Conservation (phyloP, 2,888 invertebrate species). For the Molanna angustata region DNA sequence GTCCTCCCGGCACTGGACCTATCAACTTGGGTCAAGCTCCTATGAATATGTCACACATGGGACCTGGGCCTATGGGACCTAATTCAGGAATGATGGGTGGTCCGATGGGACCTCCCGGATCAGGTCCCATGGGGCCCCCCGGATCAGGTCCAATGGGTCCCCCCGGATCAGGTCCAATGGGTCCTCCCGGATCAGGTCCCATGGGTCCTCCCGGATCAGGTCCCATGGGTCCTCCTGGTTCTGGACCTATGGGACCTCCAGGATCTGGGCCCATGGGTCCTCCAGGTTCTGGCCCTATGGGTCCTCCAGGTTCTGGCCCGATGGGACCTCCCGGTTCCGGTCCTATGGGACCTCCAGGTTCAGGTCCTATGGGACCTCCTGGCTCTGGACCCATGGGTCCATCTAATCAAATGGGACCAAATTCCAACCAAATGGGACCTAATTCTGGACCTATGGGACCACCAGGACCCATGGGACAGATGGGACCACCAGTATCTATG, state of each 20-base stretch:
- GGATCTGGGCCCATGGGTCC: slow-evolving; percentile 12
- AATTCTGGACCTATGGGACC: slow-evolving; percentile 34
- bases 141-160: slow-evolving; percentile 33
- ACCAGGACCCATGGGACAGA: slow-evolving; percentile 33
- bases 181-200: slow-evolving; percentile 16
- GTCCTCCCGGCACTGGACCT: slow-evolving; percentile 16
- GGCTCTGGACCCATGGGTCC: slow-evolving; percentile 34
- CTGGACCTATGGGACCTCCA: slow-evolving; percentile 13
- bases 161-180: slow-evolving; percentile 5
- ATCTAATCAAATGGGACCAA: slow-evolving; percentile 13
- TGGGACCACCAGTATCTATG: slow-evolving; percentile 36
- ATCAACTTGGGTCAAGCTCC: too few species aligned
- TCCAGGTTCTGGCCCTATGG: slow-evolving; percentile 35
- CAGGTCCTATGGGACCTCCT: slow-evolving; percentile 39
- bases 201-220: background rate
- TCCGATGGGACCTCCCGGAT: slow-evolving; percentile 19
- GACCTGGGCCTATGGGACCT: slow-evolving; percentile 6
- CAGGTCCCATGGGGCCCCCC: slow-evolving; percentile 36
- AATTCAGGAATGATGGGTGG: slow-evolving; percentile 7
- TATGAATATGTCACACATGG: slow-evolving; percentile 1
- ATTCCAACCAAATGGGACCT: slow-evolving; percentile 29
- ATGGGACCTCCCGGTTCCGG: slow-evolving; percentile 42
- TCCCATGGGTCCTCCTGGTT: slow-evolving; percentile 11
- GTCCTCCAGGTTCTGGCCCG: slow-evolving; percentile 44
- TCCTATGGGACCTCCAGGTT: slow-evolving; percentile 38